Evolutionary conservation across 1,140 invertebrate species (phyloP).

Genomic region (Drosophila trapezifrons): DNA sequence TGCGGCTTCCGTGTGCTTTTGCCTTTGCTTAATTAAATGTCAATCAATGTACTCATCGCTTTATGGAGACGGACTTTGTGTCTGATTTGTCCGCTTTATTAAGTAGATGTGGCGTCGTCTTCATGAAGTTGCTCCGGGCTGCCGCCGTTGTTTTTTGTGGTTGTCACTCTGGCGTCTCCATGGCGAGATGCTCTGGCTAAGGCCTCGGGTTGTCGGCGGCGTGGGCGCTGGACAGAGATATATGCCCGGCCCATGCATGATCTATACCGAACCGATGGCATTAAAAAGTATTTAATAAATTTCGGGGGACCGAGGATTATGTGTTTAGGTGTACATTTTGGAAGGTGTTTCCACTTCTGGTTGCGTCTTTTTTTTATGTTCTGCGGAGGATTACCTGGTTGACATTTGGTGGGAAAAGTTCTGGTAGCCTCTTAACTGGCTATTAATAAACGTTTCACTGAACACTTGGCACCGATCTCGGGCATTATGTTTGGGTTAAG

Average conservation of each 20-base stretch:
- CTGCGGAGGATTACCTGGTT: slow-evolving; percentile 43
- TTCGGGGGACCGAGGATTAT: slow-evolving; percentile 64
- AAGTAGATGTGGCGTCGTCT: slow-evolving; percentile 60
- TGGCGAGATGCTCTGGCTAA: slow-evolving; percentile 48
- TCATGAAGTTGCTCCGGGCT: slow-evolving; percentile 19
- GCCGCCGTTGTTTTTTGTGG: slow-evolving; percentile 15
- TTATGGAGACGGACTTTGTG: slow-evolving; percentile 55
- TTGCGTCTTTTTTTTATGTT: slow-evolving; percentile 36
- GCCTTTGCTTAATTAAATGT: slow-evolving; percentile 81
- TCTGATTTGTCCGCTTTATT: slow-evolving; percentile 78
- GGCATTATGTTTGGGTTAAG: slow-evolving; percentile 48
- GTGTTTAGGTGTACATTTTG: slow-evolving; percentile 45
- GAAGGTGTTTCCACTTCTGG: slow-evolving; percentile 41
- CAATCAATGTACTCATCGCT: slow-evolving; percentile 63
- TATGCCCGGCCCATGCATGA: slow-evolving; percentile 42
- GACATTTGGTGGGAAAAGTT: slow-evolving; percentile 77
- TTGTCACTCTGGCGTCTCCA: slow-evolving; percentile 47
- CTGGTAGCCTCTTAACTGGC: slow-evolving; percentile 49
- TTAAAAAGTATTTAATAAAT: slow-evolving; percentile 82
- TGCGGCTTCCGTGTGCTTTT: slow-evolving; percentile 78
- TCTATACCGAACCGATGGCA: slow-evolving; percentile 49
- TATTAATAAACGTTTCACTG: slow-evolving; percentile 70
- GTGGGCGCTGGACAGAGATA: slow-evolving; percentile 71
- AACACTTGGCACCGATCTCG: slow-evolving; percentile 47
- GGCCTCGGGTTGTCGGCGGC: slow-evolving; percentile 48